These are phyloP conservation scores for Tiliqua scincoides DNA, from an alignment of 2,113 vertebrate genomes.

Conservation along the genomic window DNA sequence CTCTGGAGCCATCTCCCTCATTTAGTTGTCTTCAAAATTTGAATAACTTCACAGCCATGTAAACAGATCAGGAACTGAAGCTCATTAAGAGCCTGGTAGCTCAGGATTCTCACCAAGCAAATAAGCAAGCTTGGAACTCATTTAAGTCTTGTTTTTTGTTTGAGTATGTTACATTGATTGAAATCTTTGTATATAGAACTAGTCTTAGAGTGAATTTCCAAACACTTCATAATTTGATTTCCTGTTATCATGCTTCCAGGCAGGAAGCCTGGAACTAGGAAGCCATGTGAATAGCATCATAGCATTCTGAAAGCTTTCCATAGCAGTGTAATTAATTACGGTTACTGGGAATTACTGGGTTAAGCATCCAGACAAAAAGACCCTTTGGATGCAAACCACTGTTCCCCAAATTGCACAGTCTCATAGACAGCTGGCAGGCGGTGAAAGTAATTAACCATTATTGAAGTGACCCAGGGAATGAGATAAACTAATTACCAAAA, in stretches of 20 bases:
- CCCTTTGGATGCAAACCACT: neutral
- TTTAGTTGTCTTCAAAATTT: neutral
- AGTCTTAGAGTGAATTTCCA: neutral
- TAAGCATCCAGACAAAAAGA: no score
- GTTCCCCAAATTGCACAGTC: neutral
- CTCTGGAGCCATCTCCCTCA: neutral
- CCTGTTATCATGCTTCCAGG: neutral
- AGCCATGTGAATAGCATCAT: neutral
- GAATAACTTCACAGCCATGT: no score
- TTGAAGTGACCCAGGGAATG: neutral
- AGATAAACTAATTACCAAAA: neutral
- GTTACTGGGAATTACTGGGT: neutral
- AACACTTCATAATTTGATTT: neutral
- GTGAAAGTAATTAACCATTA: slow-evolving; percentile 8
- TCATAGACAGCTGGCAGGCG: neutral
- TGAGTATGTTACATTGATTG: neutral
- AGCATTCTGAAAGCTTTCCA: neutral
- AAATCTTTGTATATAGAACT: neutral
- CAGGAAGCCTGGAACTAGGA: neutral
- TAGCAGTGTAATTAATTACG: neutral
- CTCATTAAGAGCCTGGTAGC: no score
- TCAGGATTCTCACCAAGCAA: no score
- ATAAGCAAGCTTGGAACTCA: neutral
- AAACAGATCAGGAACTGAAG: no score
- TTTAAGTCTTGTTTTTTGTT: neutral